Evolutionary conservation across 1,140 invertebrate genomes (phyloP).

Genomic region (Meloidogyne floridensis): DNA sequence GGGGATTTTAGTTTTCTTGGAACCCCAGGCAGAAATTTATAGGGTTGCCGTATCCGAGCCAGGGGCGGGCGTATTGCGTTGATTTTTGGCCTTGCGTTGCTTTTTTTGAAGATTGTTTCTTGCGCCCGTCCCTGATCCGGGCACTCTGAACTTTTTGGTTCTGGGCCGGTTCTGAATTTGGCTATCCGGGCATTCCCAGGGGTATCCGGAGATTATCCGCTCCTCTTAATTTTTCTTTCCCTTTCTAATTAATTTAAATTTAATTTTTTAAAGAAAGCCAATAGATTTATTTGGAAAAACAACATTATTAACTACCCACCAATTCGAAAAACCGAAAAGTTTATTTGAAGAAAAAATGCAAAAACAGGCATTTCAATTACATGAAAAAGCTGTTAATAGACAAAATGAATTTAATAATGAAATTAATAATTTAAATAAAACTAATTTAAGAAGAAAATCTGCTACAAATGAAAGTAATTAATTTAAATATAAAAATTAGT

Average conservation of each 20-base stretch:
- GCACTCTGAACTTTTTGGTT: too few relatives aligned
- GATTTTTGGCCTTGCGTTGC: too few relatives aligned
- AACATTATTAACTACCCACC: conserved; percentile 19
- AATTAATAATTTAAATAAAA: neutral
- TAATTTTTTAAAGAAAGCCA: conserved; percentile 2
- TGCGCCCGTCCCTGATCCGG: too few relatives aligned
- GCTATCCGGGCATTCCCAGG: too few relatives aligned
- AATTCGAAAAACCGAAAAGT: conserved; percentile 60
- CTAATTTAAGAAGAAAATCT: conserved; percentile 6
- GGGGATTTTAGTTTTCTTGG: too few relatives aligned
- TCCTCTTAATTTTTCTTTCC: neutral
- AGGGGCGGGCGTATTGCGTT: too few relatives aligned
- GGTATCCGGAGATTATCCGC: too few relatives aligned
- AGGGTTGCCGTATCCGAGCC: too few relatives aligned
- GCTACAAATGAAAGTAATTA: neutral
- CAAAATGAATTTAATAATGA: neutral
- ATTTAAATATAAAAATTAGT: neutral
- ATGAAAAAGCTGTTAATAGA: neutral
- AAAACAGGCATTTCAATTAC: conserved; percentile 55
- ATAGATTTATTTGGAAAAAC: neutral
- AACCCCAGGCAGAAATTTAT: too few relatives aligned
- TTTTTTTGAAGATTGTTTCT: too few relatives aligned
- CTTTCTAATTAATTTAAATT: neutral
- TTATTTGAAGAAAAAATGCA: conserved; percentile 62
- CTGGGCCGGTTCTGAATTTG: too few relatives aligned